phyloP scores from a whole-genome alignment of 2,888 invertebrate species.

The Sturmia bella region DNA sequence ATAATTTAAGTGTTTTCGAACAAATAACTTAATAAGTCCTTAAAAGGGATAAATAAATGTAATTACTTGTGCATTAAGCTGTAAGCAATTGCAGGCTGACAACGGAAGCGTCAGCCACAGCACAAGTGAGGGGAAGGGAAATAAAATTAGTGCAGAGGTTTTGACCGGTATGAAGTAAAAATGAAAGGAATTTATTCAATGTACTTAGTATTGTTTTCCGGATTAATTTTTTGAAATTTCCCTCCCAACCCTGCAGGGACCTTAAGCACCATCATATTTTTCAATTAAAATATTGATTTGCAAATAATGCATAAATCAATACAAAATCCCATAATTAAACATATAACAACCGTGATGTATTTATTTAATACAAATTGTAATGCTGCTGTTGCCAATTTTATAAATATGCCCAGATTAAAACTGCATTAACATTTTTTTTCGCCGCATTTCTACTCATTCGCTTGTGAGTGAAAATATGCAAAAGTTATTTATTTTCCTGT shows the following conservation, averaged over 20 bases:
- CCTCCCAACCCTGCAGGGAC: no score
- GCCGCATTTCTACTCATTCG: not conserved
- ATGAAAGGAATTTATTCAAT: no score
- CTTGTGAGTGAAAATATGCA: slow-evolving; percentile 20
- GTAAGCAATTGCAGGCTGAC: not conserved
- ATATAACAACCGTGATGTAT: slow-evolving; percentile 18
- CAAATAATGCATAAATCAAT: no score
- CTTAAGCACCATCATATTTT: no score
- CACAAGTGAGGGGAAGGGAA: not conserved
- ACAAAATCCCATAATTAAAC: slow-evolving; percentile 5
- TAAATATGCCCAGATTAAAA: slow-evolving; percentile 33
- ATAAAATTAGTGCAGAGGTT: not conserved
- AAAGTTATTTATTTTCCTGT: slow-evolving; percentile 17
- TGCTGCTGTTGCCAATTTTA: slow-evolving; percentile 10
- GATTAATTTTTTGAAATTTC: no score
- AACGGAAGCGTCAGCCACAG: not conserved
- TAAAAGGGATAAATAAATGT: slow-evolving; percentile 15
- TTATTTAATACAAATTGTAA: slow-evolving; percentile 23
- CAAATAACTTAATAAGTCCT: slow-evolving; percentile 31
- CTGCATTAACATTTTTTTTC: slow-evolving; percentile 37
- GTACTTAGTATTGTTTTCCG: no score
- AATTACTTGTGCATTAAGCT: not conserved
- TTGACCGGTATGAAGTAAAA: no score
- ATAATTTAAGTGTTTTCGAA: slow-evolving; percentile 37
- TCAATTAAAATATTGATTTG: no score